Evolutionary conservation across 2,113 vertebrate species (phyloP).

Genomic region (Physeter macrocephalus): DNA sequence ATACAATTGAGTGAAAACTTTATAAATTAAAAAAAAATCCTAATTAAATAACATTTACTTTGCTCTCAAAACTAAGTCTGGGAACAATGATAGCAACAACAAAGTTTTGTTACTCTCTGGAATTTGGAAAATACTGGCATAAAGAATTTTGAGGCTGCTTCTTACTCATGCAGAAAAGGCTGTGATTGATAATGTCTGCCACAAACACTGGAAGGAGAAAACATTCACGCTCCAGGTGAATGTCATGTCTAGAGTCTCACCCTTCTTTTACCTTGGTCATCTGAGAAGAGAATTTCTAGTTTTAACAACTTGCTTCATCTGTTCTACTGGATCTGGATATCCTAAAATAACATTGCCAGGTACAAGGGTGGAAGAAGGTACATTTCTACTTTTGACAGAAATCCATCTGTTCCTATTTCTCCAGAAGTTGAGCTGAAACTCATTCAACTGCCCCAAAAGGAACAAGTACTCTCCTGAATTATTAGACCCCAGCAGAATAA

Average conservation of each 20-base stretch:
- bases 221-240: accelerated
- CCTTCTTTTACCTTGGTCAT: background rate
- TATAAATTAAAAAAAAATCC: background rate
- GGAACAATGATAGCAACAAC: background rate
- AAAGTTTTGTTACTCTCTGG: background rate
- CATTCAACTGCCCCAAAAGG: background rate
- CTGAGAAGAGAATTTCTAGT: background rate
- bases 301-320: background rate
- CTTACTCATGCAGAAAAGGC: background rate
- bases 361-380: background rate
- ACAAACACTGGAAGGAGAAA: background rate
- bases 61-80: background rate
- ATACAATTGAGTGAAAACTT: background rate
- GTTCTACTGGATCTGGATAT: background rate
- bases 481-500: background rate
- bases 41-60: background rate
- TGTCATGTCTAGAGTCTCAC: background rate
- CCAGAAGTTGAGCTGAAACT: background rate
- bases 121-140: background rate
- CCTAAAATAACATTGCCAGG: background rate
- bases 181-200: background rate
- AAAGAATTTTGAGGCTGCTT: background rate
- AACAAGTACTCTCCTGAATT: background rate
- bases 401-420: background rate
- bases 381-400: background rate